Base-by-base conservation (phyloP, 2,888 invertebrate species). In the Sinelater perroti region DNA sequence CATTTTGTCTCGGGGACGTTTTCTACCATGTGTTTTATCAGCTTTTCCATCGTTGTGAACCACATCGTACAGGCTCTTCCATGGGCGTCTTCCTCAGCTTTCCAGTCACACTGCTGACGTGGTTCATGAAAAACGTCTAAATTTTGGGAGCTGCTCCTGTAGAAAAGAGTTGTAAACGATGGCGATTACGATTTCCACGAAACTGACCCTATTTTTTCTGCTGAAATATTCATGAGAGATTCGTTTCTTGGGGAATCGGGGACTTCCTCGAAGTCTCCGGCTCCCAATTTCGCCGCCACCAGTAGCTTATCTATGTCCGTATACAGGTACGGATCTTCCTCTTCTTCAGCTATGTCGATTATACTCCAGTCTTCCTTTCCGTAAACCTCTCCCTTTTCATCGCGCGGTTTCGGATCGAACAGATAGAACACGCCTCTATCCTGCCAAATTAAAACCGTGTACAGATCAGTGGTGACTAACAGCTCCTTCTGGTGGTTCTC, bases 361-460 rank as follows among this genome's bases (percentile, higher is more conserved):
- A 54, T 64, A 49, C 71, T 73, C 76, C 76, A 77, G 13, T 76
- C 75, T 8, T 73, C 73, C 46, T 72, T 73, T 3, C 77, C 76
- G 47, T 73, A 74, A 3, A 75, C 66, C 38, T 73, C 63, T 2
- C 78, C 78, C 3, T 55, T 53, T 11, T 70, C 67, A 60, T 77
- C 74, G 17, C 77, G 67, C 2, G 76, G 71, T 56, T 67, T 71
- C 6, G 78, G 72, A 66, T 78, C 78, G 56, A 77, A 79, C 0
- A 76, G 50, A 31, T 67, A 72, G 56, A 71, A 78, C 2, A 68
- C 47, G 3, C 68, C 70, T 3, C 70, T 69, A 8, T 75, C 72
- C 28, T 69, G 69, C 78, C 78, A 78, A 6, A 76, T 57, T 3
- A 73, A 67, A 2, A 75, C 71, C 2, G 71, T 70, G 16, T 74